Percentiles rank a stretch among this genome's conserved stretches.
Evolutionary conservation across 2,797 vertebrate genomes (phyloP).

Genomic region (Varecia variegata): DNA sequence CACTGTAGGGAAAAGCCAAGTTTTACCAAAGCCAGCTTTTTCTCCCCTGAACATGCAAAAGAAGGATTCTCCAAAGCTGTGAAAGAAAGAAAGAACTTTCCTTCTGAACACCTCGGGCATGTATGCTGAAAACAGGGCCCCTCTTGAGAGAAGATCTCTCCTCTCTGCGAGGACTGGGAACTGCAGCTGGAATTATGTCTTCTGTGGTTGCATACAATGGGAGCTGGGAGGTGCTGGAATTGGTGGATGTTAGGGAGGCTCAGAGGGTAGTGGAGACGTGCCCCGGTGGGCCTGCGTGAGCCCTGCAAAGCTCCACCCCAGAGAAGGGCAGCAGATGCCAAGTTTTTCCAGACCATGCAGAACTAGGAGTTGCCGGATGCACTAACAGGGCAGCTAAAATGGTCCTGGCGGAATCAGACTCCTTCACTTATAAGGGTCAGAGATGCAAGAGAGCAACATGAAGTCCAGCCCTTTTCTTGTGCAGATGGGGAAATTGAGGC

Average conservation of each 20-base stretch:
- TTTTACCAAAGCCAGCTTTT: neutral
- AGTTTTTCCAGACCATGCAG: neutral
- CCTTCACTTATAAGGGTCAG: neutral
- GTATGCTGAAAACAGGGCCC: neutral
- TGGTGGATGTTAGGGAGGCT: no score
- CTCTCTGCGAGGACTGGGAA: neutral
- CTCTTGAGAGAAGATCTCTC: neutral
- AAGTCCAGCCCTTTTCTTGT: neutral
- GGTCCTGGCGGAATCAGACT: neutral
- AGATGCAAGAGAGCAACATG: neutral
- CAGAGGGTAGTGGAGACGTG: neutral
- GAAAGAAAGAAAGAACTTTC: neutral
- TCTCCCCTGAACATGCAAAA: neutral
- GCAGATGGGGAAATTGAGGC: neutral
- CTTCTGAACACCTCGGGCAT: neutral
- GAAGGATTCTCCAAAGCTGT: neutral
- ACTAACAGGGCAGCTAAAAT: accelerated
- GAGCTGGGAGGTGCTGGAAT: neutral
- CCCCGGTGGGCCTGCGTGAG: neutral
- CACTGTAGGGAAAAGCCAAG: neutral
- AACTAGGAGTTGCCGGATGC: neutral
- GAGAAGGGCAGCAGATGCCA: neutral
- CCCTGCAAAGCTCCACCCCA: neutral
- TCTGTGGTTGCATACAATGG: neutral
- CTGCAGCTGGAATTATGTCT: neutral